Base-by-base conservation (phyloP, 2,888 invertebrate species). In the Epistrophella euchroma region DNA sequence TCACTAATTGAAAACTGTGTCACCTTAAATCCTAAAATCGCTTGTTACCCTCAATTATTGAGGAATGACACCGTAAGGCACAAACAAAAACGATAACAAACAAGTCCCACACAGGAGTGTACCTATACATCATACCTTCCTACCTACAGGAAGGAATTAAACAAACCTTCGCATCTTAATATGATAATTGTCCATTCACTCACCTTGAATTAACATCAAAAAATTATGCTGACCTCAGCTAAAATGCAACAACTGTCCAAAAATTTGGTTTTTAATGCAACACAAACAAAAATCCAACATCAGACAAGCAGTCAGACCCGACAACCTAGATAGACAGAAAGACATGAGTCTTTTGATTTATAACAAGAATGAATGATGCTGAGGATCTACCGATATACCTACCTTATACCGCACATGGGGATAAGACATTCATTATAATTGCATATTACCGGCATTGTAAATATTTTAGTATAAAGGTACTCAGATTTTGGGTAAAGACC, bases 141-240 rank as follows among this genome's bases (percentile, higher is more conserved):
- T n/a, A 55, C 13, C 15, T 11, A 56, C 52, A 47, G 22, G 58
- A 35, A 58, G 19, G n/a, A 32, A 56, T 56, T 43, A 15, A 43
- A 32, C 35, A 68, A 66, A 17, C 45, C 50, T n/a, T 13, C 22
- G 19, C 19, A 66, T 75, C 66, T 47, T 37, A 47, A 76, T 76
- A 58, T 66, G 25, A 22, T 58, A 62, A 43, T 62, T 77, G 68
- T 40, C 37, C 76, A 71, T 77, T 77, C 77, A 70, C 77, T 52
- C 19, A 43, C 77, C 77, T 77, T 77, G 77, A 77, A 70, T 77
- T 77, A 60, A 15, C 40, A 60, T 77, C 70, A 70, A 19, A 70
- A 64, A 64, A 56, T 58, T 55, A 71, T 71, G 71, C 56, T 71
- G 71, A 71, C 71, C 71, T 50, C 47, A 62, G 32, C 43, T 50